Percentiles rank a stretch among this genome's conserved stretches.
Conservation (phyloP, 1,140 invertebrate genomes). For the Choristoneura fumiferana region DNA sequence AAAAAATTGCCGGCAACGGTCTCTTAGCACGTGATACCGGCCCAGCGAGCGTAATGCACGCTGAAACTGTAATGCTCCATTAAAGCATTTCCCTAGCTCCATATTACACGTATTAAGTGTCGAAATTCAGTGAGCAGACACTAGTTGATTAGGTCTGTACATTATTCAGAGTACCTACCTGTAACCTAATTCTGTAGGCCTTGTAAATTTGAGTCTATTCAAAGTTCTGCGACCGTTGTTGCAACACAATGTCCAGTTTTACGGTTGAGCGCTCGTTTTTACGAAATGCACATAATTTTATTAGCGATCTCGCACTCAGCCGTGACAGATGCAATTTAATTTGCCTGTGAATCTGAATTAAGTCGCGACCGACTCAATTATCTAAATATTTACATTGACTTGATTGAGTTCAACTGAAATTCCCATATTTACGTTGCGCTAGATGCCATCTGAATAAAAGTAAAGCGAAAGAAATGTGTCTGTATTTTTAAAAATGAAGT, state of each 20-base stretch:
- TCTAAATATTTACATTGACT: too few relatives aligned
- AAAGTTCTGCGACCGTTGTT: constrained; percentile 24
- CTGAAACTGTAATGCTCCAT: too few relatives aligned
- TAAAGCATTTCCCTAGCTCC: too few relatives aligned
- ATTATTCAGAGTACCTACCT: constrained; percentile 14
- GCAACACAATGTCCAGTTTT: constrained; percentile 35
- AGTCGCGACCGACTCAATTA: background rate
- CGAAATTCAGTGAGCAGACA: too few relatives aligned
- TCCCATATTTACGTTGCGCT: too few relatives aligned
- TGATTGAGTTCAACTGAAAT: too few relatives aligned
- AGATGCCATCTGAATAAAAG: too few relatives aligned
- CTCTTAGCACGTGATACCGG: constrained; percentile 25
- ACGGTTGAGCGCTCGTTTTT: constrained; percentile 37
- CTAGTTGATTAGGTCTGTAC: background rate
- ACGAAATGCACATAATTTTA: constrained; percentile 42
- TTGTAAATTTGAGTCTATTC: constrained; percentile 40
- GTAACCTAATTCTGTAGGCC: constrained; percentile 43
- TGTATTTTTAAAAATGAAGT: too few relatives aligned
- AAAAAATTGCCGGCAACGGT: constrained; percentile 61
- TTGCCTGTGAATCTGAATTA: background rate
- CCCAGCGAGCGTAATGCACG: background rate
- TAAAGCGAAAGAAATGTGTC: too few relatives aligned
- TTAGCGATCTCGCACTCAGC: constrained; percentile 29
- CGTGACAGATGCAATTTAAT: constrained; percentile 26
- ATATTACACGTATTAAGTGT: too few relatives aligned